These are phyloP conservation scores for Lontra canadensis DNA, from an alignment of 2,113 vertebrate genomes.

Conservation along the genomic window DNA sequence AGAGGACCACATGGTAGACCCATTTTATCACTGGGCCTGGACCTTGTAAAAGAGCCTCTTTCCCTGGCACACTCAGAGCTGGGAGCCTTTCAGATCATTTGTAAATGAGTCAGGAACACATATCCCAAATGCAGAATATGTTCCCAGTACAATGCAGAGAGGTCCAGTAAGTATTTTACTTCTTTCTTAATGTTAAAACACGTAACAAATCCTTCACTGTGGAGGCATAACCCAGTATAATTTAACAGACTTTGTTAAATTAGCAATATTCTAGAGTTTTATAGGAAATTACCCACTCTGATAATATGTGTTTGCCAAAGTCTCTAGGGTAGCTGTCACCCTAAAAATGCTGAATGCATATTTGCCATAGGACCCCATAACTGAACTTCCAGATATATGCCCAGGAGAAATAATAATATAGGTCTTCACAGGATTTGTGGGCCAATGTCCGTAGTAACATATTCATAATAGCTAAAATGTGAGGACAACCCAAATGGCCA, in stretches of 20 bases:
- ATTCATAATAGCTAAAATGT: neutral
- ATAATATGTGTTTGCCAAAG: neutral
- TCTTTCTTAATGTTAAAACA: neutral
- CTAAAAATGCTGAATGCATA: neutral
- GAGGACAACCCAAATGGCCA: neutral
- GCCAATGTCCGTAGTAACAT: neutral
- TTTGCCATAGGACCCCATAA: neutral
- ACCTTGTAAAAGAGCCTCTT: neutral
- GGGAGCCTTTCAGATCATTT: neutral
- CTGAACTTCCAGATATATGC: neutral
- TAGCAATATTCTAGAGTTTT: neutral
- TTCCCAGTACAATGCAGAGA: neutral
- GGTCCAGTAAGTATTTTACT: neutral
- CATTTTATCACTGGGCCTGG: neutral
- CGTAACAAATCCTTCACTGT: neutral
- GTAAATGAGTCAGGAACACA: neutral
- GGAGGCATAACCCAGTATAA: neutral
- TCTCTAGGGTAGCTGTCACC: neutral
- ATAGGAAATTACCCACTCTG: neutral
- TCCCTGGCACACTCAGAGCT: neutral
- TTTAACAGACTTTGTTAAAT: neutral
- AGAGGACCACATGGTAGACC: neutral
- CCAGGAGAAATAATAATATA: neutral
- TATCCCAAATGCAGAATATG: neutral
- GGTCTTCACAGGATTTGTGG: neutral